Percentiles rank a stretch among this genome's conserved stretches.
Conservation (phyloP, 2,113 vertebrate species). For the Nibea coibor region DNA sequence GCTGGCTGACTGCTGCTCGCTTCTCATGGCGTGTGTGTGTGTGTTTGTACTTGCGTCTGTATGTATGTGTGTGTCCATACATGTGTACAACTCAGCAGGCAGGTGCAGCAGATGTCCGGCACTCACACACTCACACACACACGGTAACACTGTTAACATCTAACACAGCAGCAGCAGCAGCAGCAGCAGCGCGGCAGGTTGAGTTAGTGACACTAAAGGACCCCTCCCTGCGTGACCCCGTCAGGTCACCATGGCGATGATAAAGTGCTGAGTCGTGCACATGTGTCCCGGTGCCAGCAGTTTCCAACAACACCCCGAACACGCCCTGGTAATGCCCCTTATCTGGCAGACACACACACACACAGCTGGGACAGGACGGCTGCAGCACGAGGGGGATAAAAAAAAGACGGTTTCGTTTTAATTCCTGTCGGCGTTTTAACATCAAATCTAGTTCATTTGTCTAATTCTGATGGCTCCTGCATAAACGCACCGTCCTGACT, state of each 20-base stretch:
- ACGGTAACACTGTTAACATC: slow-evolving; percentile 38
- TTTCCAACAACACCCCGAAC: slow-evolving; percentile 74
- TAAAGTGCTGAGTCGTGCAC: slow-evolving; percentile 76
- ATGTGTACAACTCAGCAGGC: slow-evolving; percentile 67
- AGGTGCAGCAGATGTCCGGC: slow-evolving; percentile 71
- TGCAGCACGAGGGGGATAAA: slow-evolving; percentile 11
- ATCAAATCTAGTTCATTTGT: slow-evolving; percentile 46
- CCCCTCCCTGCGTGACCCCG: slow-evolving; percentile 67
- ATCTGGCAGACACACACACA: slow-evolving; percentile 76
- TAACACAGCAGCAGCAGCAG: slow-evolving; percentile 37
- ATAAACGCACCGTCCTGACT: slow-evolving; percentile 26
- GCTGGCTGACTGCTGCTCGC: slow-evolving; percentile 65
- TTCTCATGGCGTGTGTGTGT: background rate
- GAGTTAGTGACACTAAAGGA: slow-evolving; percentile 56
- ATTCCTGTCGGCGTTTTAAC: slow-evolving; percentile 46
- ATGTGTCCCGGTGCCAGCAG: slow-evolving; percentile 74
- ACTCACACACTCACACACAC: slow-evolving; percentile 24
- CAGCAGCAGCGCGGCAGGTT: slow-evolving; percentile 32
- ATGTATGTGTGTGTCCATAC: slow-evolving; percentile 13
- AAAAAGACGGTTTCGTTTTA: slow-evolving; percentile 24
- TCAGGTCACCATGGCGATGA: slow-evolving; percentile 67
- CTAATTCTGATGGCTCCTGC: slow-evolving; percentile 16
- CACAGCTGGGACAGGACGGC: slow-evolving; percentile 74
- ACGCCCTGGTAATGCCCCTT: slow-evolving; percentile 76
- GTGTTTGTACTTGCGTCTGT: slow-evolving; percentile 14